Evolutionary conservation across 2,113 vertebrate genomes (phyloP).

Genomic region (Recurvirostra avosetta): DNA sequence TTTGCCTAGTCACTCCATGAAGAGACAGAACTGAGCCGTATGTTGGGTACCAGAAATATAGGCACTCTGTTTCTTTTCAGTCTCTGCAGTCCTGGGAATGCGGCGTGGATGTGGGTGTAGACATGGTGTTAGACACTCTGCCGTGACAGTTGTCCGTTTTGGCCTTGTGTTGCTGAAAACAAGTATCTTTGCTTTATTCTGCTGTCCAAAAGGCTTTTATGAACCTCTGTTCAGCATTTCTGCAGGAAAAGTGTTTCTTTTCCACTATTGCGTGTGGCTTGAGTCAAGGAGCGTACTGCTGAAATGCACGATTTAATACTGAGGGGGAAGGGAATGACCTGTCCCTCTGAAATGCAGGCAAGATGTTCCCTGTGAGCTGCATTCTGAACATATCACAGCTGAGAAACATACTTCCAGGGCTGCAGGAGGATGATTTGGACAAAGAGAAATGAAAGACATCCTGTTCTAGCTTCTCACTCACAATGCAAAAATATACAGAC

Average conservation of each 20-base stretch:
- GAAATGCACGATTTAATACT: neutral
- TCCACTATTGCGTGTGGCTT: neutral
- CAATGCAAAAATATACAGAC: neutral
- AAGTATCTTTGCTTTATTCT: neutral
- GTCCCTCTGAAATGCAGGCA: conserved; percentile 22
- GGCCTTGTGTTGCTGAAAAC: neutral
- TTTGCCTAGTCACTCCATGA: neutral
- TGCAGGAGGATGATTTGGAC: neutral
- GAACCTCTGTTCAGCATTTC: neutral
- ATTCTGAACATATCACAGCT: conserved; percentile 37
- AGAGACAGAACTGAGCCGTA: neutral
- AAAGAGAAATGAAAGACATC: neutral
- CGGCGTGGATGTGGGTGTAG: neutral
- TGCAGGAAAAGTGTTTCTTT: neutral
- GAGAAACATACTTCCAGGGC: neutral
- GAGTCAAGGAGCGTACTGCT: neutral
- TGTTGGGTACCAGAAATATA: neutral
- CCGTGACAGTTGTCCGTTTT: neutral
- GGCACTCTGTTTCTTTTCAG: neutral
- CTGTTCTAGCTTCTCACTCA: neutral
- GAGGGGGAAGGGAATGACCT: neutral
- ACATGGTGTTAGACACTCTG: neutral
- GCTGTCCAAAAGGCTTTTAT: neutral
- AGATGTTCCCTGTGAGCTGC: conserved; percentile 1
- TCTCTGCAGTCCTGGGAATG: neutral